Evolutionary conservation across 2,888 invertebrate genomes (phyloP).

Genomic region (Campoplex capitator): DNA sequence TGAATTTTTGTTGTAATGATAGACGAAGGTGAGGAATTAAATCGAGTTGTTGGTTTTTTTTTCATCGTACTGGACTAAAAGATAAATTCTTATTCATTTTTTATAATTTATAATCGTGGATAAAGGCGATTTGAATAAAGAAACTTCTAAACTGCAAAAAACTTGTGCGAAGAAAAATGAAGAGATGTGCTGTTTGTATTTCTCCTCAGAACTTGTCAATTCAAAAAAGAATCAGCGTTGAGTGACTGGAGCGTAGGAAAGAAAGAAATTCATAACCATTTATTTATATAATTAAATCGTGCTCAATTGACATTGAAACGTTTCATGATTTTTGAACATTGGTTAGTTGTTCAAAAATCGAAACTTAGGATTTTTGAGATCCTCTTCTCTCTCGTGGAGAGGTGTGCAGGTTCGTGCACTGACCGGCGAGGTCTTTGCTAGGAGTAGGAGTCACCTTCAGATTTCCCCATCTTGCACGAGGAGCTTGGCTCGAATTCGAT

Average conservation of each 20-base stretch:
- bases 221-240: not conserved
- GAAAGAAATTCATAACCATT: not conserved
- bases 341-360: too few species aligned
- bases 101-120: not conserved
- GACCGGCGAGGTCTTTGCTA: too few species aligned
- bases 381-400: too few species aligned
- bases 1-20: conserved; percentile 17
- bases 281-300: conserved; percentile 12
- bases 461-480: too few species aligned
- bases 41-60: conserved; percentile 39
- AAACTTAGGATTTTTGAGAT: too few species aligned
- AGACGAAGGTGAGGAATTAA: not conserved
- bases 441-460: too few species aligned
- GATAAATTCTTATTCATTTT: conserved; percentile 9
- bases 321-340: too few species aligned
- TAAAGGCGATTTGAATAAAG: conserved; percentile 27
- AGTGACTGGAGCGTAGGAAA: conserved; percentile 9
- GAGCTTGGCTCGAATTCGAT: too few species aligned
- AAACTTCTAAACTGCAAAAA: conserved; percentile 37
- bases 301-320: conserved; percentile 41
- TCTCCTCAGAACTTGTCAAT: not conserved
- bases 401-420: too few species aligned
- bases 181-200: conserved; percentile 7
- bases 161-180: conserved; percentile 40
- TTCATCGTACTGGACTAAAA: conserved; percentile 18